Base-by-base conservation (phyloP, 1,140 invertebrate species). In the Coptotermes formosanus region DNA sequence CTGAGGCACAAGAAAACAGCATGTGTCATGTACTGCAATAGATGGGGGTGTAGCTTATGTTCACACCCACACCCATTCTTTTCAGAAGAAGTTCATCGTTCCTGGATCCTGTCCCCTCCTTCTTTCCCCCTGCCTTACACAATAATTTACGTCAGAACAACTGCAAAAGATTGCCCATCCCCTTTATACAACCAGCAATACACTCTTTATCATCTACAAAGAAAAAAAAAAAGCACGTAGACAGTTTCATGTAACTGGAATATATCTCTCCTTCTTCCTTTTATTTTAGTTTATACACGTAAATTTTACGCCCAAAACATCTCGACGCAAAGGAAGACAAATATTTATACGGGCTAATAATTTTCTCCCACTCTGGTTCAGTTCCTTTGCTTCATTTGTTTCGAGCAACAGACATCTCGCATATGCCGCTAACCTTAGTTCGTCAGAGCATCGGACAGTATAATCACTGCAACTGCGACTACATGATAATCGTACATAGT, bases 91-190 rank as follows among this genome's bases (percentile, higher is more conserved):
- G 64, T 75, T 75, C 64, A 75, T 75, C n/a, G 59, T 21, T 64
- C 59, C 59, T 64, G 25, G 21, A 64, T 64, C 21, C 21, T n/a
- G 9, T 64, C 25, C 7, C 25, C n/a, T 30, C 25, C n/a, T 30
- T 11, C n/a, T n/a, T n/a, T n/a, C 14, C 59, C 59, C 25, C 25
- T 25, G n/a, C 4, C n/a, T 30, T 75, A 30, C 64, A 75, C 64
- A 75, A 75, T 75, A 75, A 75, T 75, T 75, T 75, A 75, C 64
- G 25, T 75, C 64, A 75, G 9, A 75, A 75, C 64, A n/a, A 30
- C n/a, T 11, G 64, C n/a, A 14, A 25, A 75, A 75, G 64, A 30
- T 75, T 75, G 64, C 64, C 64, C 64, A 75, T 75, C 64, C 64
- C 64, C 25, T 25, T 11, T 30, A 75, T 25, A 75, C 64, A 30